Evolutionary conservation across 2,888 invertebrate species (phyloP).

Genomic region (Tigriopus californicus): DNA sequence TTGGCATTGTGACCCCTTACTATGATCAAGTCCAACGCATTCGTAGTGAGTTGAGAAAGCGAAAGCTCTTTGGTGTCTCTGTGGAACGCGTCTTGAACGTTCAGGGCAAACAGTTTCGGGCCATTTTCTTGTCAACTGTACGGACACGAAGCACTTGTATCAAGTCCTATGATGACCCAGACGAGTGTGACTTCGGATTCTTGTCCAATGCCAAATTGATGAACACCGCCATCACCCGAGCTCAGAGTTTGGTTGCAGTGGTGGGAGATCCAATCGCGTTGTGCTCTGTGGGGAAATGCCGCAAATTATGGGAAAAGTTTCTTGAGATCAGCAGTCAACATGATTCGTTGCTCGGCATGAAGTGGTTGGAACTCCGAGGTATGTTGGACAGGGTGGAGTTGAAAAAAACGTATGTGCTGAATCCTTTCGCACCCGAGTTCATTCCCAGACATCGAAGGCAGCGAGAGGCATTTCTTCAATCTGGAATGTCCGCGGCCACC

Average conservation of each 20-base stretch:
- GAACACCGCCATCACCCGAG: constrained; percentile 63
- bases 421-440: constrained; percentile 61
- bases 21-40: constrained; percentile 54
- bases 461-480: background rate
- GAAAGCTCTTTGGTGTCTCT: constrained; percentile 49
- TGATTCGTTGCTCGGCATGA: constrained; percentile 49
- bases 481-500: background rate
- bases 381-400: constrained; percentile 53
- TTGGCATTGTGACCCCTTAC: constrained; percentile 68
- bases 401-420: constrained; percentile 53
- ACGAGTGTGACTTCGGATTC: constrained; percentile 30
- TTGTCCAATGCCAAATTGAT: constrained; percentile 58
- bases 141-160: constrained; percentile 51
- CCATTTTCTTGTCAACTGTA: constrained; percentile 58
- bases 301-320: constrained; percentile 58
- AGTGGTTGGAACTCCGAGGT: constrained; percentile 41
- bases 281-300: constrained; percentile 57
- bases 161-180: constrained; percentile 19
- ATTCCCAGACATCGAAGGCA: constrained; percentile 36
- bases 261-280: constrained; percentile 66
- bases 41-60: constrained; percentile 50
- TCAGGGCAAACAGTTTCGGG: constrained; percentile 69
- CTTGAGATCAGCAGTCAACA: constrained; percentile 49
- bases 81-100: constrained; percentile 66
- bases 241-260: constrained; percentile 60